phyloP scores from a whole-genome alignment of 2,797 vertebrate species.

The Cuculus canorus region DNA sequence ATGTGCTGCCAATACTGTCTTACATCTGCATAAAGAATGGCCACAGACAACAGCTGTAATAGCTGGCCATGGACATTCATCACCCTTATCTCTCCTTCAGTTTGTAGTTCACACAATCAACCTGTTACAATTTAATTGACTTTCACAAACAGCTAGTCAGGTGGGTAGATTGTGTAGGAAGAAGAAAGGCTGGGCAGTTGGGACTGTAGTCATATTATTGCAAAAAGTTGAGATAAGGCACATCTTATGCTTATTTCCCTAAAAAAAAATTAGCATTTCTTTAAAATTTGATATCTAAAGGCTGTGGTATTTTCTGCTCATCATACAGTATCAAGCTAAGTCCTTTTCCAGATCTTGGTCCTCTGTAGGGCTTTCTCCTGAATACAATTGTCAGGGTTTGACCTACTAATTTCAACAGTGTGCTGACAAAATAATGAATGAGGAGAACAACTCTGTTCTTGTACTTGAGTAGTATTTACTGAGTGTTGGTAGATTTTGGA shows the following conservation, averaged over 20 bases:
- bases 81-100: conserved; percentile 55
- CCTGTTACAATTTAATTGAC: conserved; percentile 47
- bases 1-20: not conserved
- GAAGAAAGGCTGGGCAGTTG: not conserved
- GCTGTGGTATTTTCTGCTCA: conserved; percentile 1
- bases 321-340: not conserved
- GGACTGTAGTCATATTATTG: not conserved
- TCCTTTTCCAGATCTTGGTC: not conserved
- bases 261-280: not conserved
- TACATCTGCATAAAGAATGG: conserved; percentile 33
- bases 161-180: not conserved
- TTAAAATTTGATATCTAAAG: conserved; percentile 3
- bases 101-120: conserved; percentile 64
- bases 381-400: not conserved
- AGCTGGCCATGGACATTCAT: conserved; percentile 51
- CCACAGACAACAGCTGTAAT: not conserved
- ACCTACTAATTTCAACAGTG: conserved; percentile 16
- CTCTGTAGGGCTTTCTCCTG: not conserved
- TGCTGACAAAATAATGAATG: conserved; percentile 22
- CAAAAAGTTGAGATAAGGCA: not conserved
- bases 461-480: not conserved
- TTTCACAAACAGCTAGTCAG: not conserved
- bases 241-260: not conserved
- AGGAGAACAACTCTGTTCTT: not conserved
- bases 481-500: not conserved